These are phyloP conservation scores for Notechis scutatus DNA, from an alignment of 2,113 vertebrate genomes.

Conservation along the genomic window DNA sequence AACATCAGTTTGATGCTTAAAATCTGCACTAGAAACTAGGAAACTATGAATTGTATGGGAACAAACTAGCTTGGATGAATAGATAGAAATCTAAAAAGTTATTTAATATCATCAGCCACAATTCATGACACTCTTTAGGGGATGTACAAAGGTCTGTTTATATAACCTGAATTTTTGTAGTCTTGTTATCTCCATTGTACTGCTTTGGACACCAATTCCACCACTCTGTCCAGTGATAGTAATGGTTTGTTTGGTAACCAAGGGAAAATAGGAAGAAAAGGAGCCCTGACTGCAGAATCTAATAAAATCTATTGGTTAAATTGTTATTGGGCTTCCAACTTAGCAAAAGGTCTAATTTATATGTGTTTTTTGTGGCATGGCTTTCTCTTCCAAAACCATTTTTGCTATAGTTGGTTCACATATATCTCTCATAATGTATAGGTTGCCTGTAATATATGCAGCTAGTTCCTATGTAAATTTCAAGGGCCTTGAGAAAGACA, in stretches of 20 bases:
- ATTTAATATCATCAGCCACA: not conserved
- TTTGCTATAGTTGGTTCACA: not conserved
- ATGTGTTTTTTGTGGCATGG: not conserved
- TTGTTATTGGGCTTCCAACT: not conserved
- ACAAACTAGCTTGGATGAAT: not conserved
- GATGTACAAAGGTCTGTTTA: not conserved
- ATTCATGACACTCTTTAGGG: not conserved
- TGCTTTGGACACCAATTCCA: not conserved
- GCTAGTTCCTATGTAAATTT: not conserved
- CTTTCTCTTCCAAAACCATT: not conserved
- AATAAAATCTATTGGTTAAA: not conserved
- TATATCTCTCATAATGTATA: not conserved
- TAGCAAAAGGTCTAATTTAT: not conserved
- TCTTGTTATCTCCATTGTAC: not conserved
- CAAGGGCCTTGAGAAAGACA: not conserved
- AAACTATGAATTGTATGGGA: not conserved
- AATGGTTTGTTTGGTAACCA: not conserved
- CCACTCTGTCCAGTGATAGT: not conserved
- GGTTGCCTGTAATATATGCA: not conserved
- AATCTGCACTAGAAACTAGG: not conserved
- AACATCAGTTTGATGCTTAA: not conserved
- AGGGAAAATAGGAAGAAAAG: not conserved
- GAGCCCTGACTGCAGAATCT: not conserved
- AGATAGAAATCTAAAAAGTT: not conserved
- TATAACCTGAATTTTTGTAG: not conserved